phyloP scores from a whole-genome alignment of 2,888 invertebrate genomes.

The Hirtodrosophila cameraria region DNA sequence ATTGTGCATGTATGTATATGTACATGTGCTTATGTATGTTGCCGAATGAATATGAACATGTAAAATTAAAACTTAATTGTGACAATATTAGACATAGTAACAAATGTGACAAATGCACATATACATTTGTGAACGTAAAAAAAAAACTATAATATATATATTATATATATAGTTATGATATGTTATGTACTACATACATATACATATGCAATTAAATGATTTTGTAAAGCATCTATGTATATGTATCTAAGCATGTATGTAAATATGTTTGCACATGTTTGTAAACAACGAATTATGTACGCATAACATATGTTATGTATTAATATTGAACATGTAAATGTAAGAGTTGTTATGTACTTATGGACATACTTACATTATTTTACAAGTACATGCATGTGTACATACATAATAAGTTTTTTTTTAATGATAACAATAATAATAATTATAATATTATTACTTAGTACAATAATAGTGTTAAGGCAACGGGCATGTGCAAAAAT shows the following conservation, averaged over 20 bases:
- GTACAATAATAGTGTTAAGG: slow-evolving; percentile 61
- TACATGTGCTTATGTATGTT: neutral
- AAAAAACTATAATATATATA: too few species aligned
- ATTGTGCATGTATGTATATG: slow-evolving; percentile 1
- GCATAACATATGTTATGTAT: too few species aligned
- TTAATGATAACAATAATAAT: too few species aligned
- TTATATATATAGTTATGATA: too few species aligned
- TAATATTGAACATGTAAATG: too few species aligned
- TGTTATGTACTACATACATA: too few species aligned
- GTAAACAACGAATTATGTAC: too few species aligned
- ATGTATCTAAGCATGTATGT: too few species aligned
- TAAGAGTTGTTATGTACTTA: too few species aligned
- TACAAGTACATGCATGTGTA: neutral
- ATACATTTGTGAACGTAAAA: slow-evolving; percentile 1
- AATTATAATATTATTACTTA: slow-evolving; percentile 26
- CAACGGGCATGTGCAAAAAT: slow-evolving; percentile 46
- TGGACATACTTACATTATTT: neutral
- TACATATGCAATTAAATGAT: neutral
- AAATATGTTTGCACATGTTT: neutral
- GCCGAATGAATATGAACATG: neutral
- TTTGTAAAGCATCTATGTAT: too few species aligned
- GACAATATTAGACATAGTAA: slow-evolving; percentile 29
- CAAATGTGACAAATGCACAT: slow-evolving; percentile 20
- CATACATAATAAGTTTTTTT: neutral
- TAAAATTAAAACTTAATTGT: slow-evolving; percentile 10